A percentile compares a stretch with the other conserved stretches of the same genome.
Evolutionary conservation across 2,113 vertebrate genomes (phyloP).

Genomic region (Spea multiplicata): DNA sequence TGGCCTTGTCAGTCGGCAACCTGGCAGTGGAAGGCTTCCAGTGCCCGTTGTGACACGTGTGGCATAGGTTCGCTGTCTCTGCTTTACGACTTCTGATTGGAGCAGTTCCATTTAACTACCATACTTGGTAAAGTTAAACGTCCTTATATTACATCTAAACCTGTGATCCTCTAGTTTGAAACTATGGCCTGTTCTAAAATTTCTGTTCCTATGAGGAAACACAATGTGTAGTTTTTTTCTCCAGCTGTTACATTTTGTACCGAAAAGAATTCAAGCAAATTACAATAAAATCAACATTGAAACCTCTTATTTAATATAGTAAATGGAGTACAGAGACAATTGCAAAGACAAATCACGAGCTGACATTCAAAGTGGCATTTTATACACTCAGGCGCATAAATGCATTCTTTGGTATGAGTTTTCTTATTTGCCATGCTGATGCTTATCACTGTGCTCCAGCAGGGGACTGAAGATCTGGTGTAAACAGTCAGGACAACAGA

Average conservation of each 20-base stretch:
- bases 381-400: not conserved
- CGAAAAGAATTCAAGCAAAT: not conserved
- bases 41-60: no score
- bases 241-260: not conserved
- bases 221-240: not conserved
- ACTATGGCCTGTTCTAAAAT: no score
- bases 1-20: no score
- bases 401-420: constrained; percentile 4
- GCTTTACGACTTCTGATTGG: no score
- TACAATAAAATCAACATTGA: not conserved
- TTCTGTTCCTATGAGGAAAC: no score
- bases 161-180: no score
- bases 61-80: no score
- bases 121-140: no score
- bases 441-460: constrained; percentile 3
- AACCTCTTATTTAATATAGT: not conserved
- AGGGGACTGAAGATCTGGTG: not conserved
- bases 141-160: no score
- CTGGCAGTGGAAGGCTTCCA: no score
- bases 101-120: no score
- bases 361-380: constrained; percentile 1
- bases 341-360: not conserved
- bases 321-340: not conserved
- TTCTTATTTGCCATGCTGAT: constrained; percentile 16
- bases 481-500: not conserved